Percentiles rank a stretch among this genome's conserved stretches.
phyloP scores from a whole-genome alignment of 2,888 invertebrate genomes.

The Muschampia plurimacula region DNA sequence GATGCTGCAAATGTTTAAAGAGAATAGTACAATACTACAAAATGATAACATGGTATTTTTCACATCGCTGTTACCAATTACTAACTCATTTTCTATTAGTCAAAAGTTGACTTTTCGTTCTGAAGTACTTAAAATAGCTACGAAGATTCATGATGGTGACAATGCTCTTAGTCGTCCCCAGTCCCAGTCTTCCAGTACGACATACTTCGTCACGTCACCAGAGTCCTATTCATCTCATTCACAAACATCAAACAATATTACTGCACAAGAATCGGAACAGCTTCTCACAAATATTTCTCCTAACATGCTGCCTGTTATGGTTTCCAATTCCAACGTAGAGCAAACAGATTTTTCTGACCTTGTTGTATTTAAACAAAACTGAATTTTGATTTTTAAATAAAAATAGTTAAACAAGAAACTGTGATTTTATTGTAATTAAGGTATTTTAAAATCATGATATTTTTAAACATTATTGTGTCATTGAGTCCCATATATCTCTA shows the following conservation, averaged over 20 bases:
- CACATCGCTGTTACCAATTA: constrained; percentile 39
- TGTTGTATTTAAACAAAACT: not conserved
- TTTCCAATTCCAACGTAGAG: not conserved
- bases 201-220: constrained; percentile 1
- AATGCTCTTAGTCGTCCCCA: constrained; percentile 27
- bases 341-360: constrained; percentile 1
- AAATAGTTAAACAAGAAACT: not conserved
- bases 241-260: constrained; percentile 1
- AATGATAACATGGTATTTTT: constrained; percentile 43
- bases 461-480: constrained; percentile 1
- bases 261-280: not conserved
- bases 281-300: not conserved
- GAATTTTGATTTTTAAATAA: not conserved
- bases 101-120: constrained; percentile 41
- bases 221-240: constrained; percentile 1
- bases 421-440: not conserved
- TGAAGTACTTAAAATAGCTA: constrained; percentile 41
- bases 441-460: not conserved
- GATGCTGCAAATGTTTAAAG: constrained; percentile 33
- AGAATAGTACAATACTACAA: constrained; percentile 31
- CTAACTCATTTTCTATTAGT: constrained; percentile 34
- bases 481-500: constrained; percentile 1
- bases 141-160: constrained; percentile 27
- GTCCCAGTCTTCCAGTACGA: constrained; percentile 26
- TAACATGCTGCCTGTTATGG: not conserved